Conservation (phyloP, 2,888 invertebrate species). For the Torymus aiolomorphi region DNA sequence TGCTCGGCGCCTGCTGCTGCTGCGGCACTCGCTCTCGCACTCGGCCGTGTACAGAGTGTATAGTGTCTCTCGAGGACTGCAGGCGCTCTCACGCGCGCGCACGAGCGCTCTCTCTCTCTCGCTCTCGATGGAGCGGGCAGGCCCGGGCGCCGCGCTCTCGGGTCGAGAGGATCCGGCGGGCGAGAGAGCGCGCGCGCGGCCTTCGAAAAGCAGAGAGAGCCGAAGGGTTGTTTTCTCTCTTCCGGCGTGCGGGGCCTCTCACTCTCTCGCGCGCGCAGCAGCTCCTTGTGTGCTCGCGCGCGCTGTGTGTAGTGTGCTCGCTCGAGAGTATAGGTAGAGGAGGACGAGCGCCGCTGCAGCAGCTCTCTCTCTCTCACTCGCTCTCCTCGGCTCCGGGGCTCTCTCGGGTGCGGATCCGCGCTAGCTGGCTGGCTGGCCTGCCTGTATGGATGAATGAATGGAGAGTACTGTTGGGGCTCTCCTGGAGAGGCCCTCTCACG, state of each 20-base stretch:
- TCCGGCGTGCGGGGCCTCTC: constrained; percentile 36
- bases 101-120: constrained; percentile 10
- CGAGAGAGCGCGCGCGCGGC: neutral
- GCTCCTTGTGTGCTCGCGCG: constrained; percentile 12
- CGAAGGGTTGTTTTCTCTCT: constrained; percentile 50
- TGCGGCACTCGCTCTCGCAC: constrained; percentile 69
- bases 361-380: neutral
- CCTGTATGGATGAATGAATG: constrained; percentile 68
- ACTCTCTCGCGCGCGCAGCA: constrained; percentile 23
- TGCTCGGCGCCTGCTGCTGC: constrained; percentile 71
- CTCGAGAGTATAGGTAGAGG: neutral
- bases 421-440: constrained; percentile 54
- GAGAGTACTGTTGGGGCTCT: constrained; percentile 74
- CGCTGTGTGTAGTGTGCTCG: neutral
- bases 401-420: constrained; percentile 58
- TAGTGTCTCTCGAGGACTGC: constrained; percentile 20
- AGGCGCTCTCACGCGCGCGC: neutral
- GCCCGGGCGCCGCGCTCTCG: constrained; percentile 41
- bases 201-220: constrained; percentile 37
- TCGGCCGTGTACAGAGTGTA: constrained; percentile 43
- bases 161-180: constrained; percentile 43
- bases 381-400: constrained; percentile 32
- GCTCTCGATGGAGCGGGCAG: neutral
- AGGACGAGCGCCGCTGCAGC: constrained; percentile 46
- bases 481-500: constrained; percentile 76